phyloP scores from a whole-genome alignment of 1,140 invertebrate species.

The Brachionus rotundiformis region DNA sequence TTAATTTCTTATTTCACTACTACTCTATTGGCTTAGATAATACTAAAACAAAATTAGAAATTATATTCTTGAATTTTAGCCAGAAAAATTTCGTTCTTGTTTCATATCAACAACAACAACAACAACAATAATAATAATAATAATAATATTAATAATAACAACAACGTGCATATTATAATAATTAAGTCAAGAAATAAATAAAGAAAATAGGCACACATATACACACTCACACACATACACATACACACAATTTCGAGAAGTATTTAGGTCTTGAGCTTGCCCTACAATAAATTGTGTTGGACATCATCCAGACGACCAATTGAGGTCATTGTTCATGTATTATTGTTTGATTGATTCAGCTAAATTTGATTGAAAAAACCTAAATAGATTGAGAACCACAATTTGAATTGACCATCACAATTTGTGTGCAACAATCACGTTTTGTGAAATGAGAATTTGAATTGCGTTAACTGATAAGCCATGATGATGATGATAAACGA shows the following conservation, averaged over 20 bases:
- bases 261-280: not conserved
- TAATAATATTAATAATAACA: not conserved
- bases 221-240: not conserved
- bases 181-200: not conserved
- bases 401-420: not conserved
- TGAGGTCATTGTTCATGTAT: conserved; percentile 31
- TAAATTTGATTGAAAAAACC: no score
- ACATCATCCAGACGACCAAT: not conserved
- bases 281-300: not conserved
- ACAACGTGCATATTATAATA: not conserved
- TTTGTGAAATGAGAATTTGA: not conserved
- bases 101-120: not conserved
- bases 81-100: not conserved
- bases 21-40: not conserved
- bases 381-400: no score
- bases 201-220: not conserved
- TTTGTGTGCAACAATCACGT: not conserved
- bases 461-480: not conserved
- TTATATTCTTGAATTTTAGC: not conserved
- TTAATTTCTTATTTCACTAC: not conserved
- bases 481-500: not conserved
- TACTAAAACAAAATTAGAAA: not conserved
- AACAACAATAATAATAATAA: not conserved
- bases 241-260: not conserved
- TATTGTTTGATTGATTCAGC: not conserved